These are phyloP conservation scores for Andrena fulva DNA, from an alignment of 2,888 invertebrate genomes.

Conservation along the genomic window DNA sequence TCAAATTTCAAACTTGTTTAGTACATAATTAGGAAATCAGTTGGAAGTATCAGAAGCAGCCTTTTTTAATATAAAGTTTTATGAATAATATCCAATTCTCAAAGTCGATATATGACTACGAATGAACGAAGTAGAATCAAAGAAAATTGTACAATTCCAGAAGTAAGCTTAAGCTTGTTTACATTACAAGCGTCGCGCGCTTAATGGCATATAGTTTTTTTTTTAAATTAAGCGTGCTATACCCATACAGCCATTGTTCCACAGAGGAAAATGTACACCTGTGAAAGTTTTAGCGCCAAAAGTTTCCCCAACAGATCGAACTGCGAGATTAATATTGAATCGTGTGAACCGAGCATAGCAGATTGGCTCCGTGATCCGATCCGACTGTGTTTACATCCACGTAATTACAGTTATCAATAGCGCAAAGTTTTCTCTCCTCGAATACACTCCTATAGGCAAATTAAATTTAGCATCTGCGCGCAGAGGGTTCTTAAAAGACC, in stretches of 20 bases:
- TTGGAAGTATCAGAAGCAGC: not conserved
- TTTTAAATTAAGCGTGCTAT: constrained; percentile 35
- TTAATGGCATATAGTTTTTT: constrained; percentile 5
- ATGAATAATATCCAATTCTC: too few species aligned
- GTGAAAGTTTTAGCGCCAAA: constrained; percentile 57
- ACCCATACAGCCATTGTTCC: constrained; percentile 32
- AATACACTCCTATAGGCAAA: constrained; percentile 14
- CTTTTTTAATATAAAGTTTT: too few species aligned
- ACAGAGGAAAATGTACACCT: constrained; percentile 25
- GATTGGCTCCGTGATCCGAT: constrained; percentile 33
- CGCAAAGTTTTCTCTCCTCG: constrained; percentile 22
- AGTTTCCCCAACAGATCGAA: constrained; percentile 56
- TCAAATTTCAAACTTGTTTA: not conserved
- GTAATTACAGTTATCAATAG: constrained; percentile 31
- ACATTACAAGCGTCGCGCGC: not conserved
- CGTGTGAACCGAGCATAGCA: constrained; percentile 50
- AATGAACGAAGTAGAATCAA: not conserved
- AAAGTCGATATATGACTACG: too few species aligned
- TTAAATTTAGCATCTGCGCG: constrained; percentile 1
- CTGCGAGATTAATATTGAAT: constrained; percentile 46
- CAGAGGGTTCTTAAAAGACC: not conserved
- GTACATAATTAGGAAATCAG: not conserved
- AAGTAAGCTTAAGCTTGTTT: not conserved
- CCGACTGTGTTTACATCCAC: constrained; percentile 32
- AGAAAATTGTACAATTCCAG: not conserved